Conservation (phyloP, 2,797 vertebrate genomes). For the Cirrhinus mrigala region DNA sequence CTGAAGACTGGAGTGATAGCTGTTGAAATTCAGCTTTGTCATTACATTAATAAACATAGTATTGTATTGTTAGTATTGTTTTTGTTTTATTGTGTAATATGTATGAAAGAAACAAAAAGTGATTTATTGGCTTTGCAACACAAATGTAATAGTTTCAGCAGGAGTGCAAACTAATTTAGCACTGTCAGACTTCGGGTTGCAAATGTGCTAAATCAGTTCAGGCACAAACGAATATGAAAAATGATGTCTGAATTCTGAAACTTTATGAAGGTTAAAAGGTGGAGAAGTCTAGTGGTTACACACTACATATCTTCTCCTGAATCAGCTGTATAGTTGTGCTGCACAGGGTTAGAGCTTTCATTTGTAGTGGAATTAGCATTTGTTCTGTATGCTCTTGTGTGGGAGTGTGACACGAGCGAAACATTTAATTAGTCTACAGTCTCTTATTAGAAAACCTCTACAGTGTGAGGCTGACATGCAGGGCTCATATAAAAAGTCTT, state of each 20-base stretch:
- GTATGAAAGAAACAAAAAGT: neutral
- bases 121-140: neutral
- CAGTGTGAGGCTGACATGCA: neutral
- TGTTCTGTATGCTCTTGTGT: slow-evolving; percentile 30
- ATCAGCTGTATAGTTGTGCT: neutral
- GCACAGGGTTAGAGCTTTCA: neutral
- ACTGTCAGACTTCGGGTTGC: neutral
- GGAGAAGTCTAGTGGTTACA: neutral
- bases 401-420: slow-evolving; percentile 27
- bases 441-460: slow-evolving; percentile 1
- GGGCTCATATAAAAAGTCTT: neutral
- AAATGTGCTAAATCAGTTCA: slow-evolving; percentile 6
- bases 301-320: neutral
- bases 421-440: slow-evolving; percentile 24
- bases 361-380: neutral
- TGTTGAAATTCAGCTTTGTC: neutral
- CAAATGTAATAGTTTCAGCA: slow-evolving; percentile 2
- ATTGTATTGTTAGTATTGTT: too few relatives aligned
- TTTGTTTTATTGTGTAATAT: neutral
- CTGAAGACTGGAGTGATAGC: too few relatives aligned
- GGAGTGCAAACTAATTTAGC: neutral
- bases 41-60: neutral
- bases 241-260: neutral
- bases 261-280: neutral
- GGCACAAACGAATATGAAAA: neutral